Conservation (phyloP, 2,113 vertebrate genomes). For the Aegithalos caudatus region DNA sequence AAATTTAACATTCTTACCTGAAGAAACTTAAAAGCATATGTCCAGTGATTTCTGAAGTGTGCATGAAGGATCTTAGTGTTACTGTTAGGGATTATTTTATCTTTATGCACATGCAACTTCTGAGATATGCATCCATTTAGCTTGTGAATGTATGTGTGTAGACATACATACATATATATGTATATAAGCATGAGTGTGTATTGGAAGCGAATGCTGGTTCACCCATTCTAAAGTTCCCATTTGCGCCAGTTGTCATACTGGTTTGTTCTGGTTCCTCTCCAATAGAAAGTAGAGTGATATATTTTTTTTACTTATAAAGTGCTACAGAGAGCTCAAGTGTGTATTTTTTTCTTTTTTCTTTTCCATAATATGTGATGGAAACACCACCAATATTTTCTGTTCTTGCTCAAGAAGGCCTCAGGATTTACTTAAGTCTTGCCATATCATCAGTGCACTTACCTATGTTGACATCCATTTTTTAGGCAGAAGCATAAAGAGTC, state of each 20-base stretch:
- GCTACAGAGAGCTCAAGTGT: background rate
- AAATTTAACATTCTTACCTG: background rate
- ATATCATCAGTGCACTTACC: background rate
- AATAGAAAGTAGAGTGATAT: background rate
- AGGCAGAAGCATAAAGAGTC: background rate
- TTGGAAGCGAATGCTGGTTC: background rate
- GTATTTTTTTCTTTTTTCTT: background rate
- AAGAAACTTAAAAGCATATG: background rate
- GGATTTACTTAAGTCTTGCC: background rate
- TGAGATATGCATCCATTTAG: background rate
- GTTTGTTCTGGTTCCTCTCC: background rate
- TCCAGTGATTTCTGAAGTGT: background rate
- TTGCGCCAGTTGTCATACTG: background rate
- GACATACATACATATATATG: rapidly evolving
- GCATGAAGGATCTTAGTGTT: background rate
- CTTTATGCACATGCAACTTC: background rate
- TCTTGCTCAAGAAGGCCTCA: background rate
- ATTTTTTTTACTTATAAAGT: background rate
- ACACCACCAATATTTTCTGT: background rate
- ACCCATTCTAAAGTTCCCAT: background rate
- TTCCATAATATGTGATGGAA: background rate
- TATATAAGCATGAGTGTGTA: background rate
- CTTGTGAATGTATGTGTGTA: background rate
- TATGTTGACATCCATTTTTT: background rate
- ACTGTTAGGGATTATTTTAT: background rate